A percentile compares a stretch with the other conserved stretches of the same genome.
These are phyloP conservation scores for Labrus mixtus DNA, from an alignment of 2,113 vertebrate species.

Conservation along the genomic window DNA sequence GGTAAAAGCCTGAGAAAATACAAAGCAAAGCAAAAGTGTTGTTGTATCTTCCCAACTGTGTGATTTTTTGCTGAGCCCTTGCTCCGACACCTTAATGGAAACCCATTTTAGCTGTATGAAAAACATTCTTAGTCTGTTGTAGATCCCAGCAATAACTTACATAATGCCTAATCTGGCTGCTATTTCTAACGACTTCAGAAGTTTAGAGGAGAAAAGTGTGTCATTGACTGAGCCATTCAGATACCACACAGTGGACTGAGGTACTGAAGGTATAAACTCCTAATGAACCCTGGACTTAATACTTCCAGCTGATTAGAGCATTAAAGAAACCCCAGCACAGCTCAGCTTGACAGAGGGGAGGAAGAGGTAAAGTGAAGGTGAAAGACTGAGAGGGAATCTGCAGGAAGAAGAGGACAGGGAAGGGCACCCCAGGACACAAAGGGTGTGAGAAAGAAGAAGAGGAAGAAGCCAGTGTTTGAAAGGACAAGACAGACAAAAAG, in stretches of 20 bases:
- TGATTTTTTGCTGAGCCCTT: no score
- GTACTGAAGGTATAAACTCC: not conserved
- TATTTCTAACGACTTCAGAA: not conserved
- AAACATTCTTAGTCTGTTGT: no score
- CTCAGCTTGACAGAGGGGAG: not conserved
- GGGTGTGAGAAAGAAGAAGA: not conserved
- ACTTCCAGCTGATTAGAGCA: not conserved
- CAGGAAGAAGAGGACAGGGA: not conserved
- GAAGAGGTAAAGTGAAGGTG: not conserved
- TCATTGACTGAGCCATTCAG: not conserved
- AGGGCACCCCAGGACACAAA: not conserved
- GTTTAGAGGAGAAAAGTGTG: not conserved
- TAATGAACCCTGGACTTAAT: constrained; percentile 1
- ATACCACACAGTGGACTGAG: not conserved
- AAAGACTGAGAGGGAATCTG: not conserved
- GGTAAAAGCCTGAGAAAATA: no score
- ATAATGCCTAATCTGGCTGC: not conserved
- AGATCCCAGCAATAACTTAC: no score
- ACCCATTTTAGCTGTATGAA: no score
- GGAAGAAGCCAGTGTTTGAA: no score
- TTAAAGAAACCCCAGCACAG: not conserved
- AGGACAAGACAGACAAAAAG: not conserved
- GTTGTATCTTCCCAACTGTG: no score
- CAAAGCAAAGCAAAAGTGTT: no score
- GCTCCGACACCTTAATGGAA: no score